These are phyloP conservation scores for Montipora cactus DNA, from an alignment of 64 coral and sea anemone species.

Conservation along the genomic window DNA sequence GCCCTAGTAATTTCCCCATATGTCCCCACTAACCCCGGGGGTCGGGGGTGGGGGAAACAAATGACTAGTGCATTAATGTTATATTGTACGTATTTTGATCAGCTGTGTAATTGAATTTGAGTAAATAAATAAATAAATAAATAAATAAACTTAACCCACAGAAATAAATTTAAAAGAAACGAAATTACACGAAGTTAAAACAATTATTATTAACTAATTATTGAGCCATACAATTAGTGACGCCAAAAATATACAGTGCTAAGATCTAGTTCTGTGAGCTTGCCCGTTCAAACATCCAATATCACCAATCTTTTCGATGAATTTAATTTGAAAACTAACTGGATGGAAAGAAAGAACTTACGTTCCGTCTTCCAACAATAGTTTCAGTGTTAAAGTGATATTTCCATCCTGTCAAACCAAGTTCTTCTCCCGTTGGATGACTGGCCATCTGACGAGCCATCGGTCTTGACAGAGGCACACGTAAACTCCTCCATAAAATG, in stretches of 20 bases:
- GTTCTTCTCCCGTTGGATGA: conserved; percentile 69
- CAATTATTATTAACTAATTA: background rate
- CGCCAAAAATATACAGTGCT: background rate
- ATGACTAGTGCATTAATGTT: no score
- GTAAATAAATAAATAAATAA: no score
- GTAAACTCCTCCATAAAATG: conserved; percentile 60
- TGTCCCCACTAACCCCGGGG: no score
- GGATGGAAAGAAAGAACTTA: background rate
- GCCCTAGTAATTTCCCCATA: no score
- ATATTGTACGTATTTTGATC: no score
- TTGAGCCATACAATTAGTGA: background rate
- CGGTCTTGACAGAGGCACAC: conserved; percentile 36
- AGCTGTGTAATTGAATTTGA: no score
- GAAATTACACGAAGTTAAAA: no score
- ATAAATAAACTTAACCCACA: no score
- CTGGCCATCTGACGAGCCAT: conserved; percentile 63
- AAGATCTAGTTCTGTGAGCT: background rate
- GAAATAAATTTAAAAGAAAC: no score
- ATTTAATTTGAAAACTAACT: no score
- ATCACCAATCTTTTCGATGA: background rate
- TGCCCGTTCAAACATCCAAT: background rate
- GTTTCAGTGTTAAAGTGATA: conserved; percentile 76
- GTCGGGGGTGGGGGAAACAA: no score
- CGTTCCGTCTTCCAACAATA: conserved; percentile 73
- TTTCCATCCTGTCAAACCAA: conserved; percentile 70